Evolutionary conservation across 2,888 invertebrate species (phyloP), one percentile per base, ranked within the genome.

Genomic region (Enoplolaimus lenunculus): DNA sequence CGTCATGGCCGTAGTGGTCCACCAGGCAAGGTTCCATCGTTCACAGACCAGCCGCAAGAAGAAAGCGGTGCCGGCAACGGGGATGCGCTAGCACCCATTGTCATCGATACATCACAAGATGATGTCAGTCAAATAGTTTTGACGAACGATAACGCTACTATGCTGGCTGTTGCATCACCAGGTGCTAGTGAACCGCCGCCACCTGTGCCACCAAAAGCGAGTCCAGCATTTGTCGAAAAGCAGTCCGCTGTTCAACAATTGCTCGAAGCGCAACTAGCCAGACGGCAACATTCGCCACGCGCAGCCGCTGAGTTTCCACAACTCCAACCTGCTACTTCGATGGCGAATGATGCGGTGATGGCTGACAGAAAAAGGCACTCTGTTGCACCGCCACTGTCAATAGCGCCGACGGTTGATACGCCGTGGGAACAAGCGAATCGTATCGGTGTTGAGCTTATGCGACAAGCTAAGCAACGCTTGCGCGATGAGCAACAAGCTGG

Each of bases 391-490:
- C 21, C 21, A 26, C 57, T 57, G 57, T 21, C 57, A 57, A 62
- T 29, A 3, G 64, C 7, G 30, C 13, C 3, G 26, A 3, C 30
- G 7, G 30, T 7, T 7, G 26, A 59, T 45, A 68, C 68, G 35
- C 62, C 28, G 62, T 31, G 62, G 28, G 29, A 31, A 16, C 16
- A 62, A 62, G 62, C 67, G 34, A 66, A 66, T 34, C 28, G 34
- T 26, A 34, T 34, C 34, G 67, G 34, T n/a, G 67, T 66, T 31
- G 67, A 66, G 31, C 31, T 66, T 31, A 66, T 66, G 33, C 30
- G n/a, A 21, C 33, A 66, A 34, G 67, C 67, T 13, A 66, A 66
- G 67, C 29, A n/a, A 31, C 2, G n/a, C 3, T 34, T 66, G 7
- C 45, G 21, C 7, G 7, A 45, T 21, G 7, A 45, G 7, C 45